These are phyloP conservation scores for Triops cancriformis DNA, from an alignment of 1,140 invertebrate species.

Conservation along the genomic window DNA sequence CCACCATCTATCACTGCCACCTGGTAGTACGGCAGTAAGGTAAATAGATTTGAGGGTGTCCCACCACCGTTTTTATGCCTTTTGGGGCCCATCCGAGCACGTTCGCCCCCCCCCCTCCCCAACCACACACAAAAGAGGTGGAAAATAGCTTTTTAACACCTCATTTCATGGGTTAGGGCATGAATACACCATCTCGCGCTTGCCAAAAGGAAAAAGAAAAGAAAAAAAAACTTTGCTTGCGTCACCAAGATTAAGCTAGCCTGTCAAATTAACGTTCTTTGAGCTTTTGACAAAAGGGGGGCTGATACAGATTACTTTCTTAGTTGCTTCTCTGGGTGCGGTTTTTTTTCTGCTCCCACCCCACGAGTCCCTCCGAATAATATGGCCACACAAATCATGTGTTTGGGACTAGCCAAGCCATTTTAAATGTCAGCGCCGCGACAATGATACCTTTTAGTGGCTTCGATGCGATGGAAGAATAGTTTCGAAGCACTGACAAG, in stretches of 20 bases:
- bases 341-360: background rate
- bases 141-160: conserved; percentile 14
- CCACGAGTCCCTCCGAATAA: background rate
- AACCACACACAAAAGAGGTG: background rate
- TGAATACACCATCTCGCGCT: background rate
- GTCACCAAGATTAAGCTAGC: background rate
- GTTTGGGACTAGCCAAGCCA: background rate
- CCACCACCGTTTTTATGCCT: background rate
- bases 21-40: too few relatives aligned
- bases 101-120: background rate
- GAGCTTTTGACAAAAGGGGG: background rate
- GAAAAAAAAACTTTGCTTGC: background rate
- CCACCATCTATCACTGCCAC: too few relatives aligned
- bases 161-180: background rate
- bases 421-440: conserved; percentile 4
- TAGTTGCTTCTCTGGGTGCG: background rate
- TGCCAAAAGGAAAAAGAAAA: background rate
- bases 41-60: too few relatives aligned
- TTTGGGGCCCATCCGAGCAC: background rate
- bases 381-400: background rate
- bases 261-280: background rate
- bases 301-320: background rate
- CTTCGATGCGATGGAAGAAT: background rate
- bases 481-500: background rate
- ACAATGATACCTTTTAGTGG: background rate